A percentile compares a stretch with the other conserved stretches of the same genome.
Conservation (phyloP, 2,888 invertebrate genomes). For the Amblyteles armatorius region DNA sequence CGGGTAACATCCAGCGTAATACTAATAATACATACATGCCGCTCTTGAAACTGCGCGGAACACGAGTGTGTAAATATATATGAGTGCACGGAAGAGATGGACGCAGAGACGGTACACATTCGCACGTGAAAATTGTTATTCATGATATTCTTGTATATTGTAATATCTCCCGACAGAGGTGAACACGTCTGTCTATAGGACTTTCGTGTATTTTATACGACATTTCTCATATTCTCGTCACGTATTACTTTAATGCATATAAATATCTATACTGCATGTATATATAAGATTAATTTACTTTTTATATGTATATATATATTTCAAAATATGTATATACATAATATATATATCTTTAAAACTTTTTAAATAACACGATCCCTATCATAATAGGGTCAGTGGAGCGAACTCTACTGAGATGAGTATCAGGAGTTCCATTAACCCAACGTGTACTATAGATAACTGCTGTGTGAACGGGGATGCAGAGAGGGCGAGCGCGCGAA, state of each 20-base stretch:
- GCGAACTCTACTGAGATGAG: slow-evolving; percentile 40
- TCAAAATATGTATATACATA: neutral
- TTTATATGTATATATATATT: neutral
- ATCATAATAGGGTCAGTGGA: slow-evolving; percentile 38
- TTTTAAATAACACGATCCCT: slow-evolving; percentile 24
- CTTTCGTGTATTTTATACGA: neutral
- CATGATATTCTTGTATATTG: slow-evolving; percentile 64
- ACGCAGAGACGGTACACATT: neutral
- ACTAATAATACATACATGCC: slow-evolving; percentile 28
- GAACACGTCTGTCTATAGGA: slow-evolving; percentile 27
- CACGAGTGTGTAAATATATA: slow-evolving; percentile 59
- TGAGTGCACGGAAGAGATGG: slow-evolving; percentile 31
- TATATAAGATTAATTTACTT: slow-evolving; percentile 1
- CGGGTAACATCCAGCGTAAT: slow-evolving; percentile 61
- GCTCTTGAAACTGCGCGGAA: slow-evolving; percentile 12
- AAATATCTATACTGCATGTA: neutral
- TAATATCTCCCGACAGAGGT: slow-evolving; percentile 30
- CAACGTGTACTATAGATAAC: slow-evolving; percentile 27
- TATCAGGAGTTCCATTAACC: slow-evolving; percentile 52
- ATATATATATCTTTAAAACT: neutral
- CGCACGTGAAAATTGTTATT: slow-evolving; percentile 59
- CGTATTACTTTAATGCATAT: slow-evolving; percentile 19
- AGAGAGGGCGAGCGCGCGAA: slow-evolving; percentile 1
- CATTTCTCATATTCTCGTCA: slow-evolving; percentile 17
- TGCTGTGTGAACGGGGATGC: slow-evolving; percentile 12